Evolutionary conservation across 1,140 invertebrate genomes (phyloP).

Genomic region (Micrasema minimum): DNA sequence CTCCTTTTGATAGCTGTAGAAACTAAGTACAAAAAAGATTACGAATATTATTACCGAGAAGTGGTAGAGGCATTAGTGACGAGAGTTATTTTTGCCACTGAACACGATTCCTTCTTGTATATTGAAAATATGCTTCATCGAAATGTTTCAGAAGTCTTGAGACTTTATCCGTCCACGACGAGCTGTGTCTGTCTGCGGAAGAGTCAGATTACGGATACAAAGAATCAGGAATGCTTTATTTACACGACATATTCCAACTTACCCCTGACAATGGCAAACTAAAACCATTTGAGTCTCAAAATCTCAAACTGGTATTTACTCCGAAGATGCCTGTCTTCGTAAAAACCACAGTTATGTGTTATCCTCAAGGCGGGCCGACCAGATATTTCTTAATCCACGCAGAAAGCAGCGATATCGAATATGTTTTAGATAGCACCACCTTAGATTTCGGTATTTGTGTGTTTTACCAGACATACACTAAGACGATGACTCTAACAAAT

Average conservation of each 20-base stretch:
- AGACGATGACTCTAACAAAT: slow-evolving; percentile 2
- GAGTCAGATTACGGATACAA: not conserved
- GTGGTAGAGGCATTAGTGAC: not conserved
- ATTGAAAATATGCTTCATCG: slow-evolving; percentile 1
- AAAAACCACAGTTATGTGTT: slow-evolving; percentile 21
- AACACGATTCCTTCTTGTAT: slow-evolving; percentile 13
- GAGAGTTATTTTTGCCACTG: slow-evolving; percentile 4
- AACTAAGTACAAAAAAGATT: no score
- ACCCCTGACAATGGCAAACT: slow-evolving; percentile 10
- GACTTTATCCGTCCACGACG: slow-evolving; percentile 9
- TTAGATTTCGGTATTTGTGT: slow-evolving; percentile 10
- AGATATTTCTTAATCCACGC: slow-evolving; percentile 23
- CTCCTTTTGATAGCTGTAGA: no score
- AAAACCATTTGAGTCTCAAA: slow-evolving; percentile 30
- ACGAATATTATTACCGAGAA: not conserved
- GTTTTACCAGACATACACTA: slow-evolving; percentile 7
- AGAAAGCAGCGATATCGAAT: slow-evolving; percentile 16
- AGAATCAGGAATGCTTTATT: not conserved
- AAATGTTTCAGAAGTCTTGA: slow-evolving; percentile 13
- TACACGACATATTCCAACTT: slow-evolving; percentile 7
- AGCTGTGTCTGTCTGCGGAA: not conserved
- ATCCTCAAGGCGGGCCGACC: slow-evolving; percentile 12
- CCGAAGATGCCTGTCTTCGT: slow-evolving; percentile 4
- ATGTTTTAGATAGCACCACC: slow-evolving; percentile 1
- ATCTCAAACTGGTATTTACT: not conserved